A percentile compares a stretch with the other conserved stretches of the same genome.
Evolutionary conservation across 2,113 vertebrate species (phyloP).

Genomic region (Carlito syrichta): DNA sequence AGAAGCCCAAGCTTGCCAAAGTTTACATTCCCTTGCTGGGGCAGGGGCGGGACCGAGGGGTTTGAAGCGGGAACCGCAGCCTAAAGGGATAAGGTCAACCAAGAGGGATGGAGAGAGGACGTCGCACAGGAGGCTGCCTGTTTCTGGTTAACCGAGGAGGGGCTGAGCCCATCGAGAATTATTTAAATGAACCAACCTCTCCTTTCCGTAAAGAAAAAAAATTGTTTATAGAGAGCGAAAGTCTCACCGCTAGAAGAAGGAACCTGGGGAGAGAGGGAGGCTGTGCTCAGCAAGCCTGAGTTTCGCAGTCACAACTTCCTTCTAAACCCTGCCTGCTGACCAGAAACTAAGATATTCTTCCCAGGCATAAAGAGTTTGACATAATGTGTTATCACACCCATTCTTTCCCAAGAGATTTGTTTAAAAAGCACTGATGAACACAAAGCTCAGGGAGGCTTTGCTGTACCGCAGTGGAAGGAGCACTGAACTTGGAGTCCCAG

Average conservation of each 20-base stretch:
- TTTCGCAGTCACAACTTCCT: background rate
- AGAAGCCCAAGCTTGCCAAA: constrained; percentile 79
- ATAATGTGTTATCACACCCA: fast-evolving
- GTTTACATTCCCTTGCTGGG: constrained; percentile 78
- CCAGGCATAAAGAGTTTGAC: constrained; percentile 21
- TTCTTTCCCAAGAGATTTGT: background rate
- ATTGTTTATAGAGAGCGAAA: background rate
- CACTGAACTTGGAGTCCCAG: background rate
- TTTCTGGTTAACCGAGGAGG: background rate
- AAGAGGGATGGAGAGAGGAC: too few species aligned
- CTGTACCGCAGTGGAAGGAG: background rate
- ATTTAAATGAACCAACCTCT: constrained; percentile 5
- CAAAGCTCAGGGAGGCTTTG: background rate
- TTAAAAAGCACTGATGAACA: background rate
- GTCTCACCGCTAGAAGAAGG: background rate
- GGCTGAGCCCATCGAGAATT: background rate
- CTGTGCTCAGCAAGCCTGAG: background rate
- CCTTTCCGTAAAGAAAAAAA: background rate
- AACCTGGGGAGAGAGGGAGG: background rate
- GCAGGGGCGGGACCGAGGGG: constrained; percentile 73
- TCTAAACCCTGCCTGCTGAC: background rate
- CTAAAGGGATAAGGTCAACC: background rate
- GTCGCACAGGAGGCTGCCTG: too few species aligned
- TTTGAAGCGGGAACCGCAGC: constrained; percentile 56
- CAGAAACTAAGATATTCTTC: background rate